Evolutionary conservation across 1,140 invertebrate genomes (phyloP), one percentile per base, ranked within the genome.

Genomic region (Plutomurus gul): DNA sequence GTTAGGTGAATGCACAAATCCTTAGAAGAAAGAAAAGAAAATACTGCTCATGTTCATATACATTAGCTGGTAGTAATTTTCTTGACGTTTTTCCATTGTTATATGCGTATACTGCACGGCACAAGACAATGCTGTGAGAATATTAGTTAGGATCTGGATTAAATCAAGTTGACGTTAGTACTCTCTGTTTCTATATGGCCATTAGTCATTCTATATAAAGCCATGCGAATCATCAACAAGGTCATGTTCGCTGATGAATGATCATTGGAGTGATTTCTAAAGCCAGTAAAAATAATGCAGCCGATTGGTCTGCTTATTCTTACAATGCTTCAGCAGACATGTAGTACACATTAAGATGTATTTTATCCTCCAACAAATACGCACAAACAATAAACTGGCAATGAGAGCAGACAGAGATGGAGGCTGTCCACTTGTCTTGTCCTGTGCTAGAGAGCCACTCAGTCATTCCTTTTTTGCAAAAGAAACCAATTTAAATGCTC

Each of bases 151-250:
- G 25, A 27, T 65, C 56, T 3, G 56, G 36, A 33, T 65, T 36
- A 30, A 65, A 65, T 33, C 22, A 60, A 60, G 30, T 65, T 2
- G 56, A 65, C 30, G 30, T 65, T n/a, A 27, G 56, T 65, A 30
- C 56, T 65, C 56, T 65, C 2, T 5, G 30, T 65, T 43, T 33
- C 27, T 16, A n/a, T n/a, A n/a, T 65, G 16, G 10, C 56, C 56
- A 65, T 65, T 36, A 16, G 56, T n/a, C 30, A 65, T 36, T 65
- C 8, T 36, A 65, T 36, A 65, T 65, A 65, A 36, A 65, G 30
- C 13, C 10, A 65, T 65, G 56, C 25, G 27, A 65, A 65, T 65
- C 25, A 65, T 65, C 11, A 65, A 65, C 56, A 65, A 65, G 56
- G 56, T 65, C 56, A 65, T 36, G 27, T 36, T 16, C 6, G 13